Conservation (phyloP, 2,888 invertebrate genomes). For the Notocelia uddmanniana region DNA sequence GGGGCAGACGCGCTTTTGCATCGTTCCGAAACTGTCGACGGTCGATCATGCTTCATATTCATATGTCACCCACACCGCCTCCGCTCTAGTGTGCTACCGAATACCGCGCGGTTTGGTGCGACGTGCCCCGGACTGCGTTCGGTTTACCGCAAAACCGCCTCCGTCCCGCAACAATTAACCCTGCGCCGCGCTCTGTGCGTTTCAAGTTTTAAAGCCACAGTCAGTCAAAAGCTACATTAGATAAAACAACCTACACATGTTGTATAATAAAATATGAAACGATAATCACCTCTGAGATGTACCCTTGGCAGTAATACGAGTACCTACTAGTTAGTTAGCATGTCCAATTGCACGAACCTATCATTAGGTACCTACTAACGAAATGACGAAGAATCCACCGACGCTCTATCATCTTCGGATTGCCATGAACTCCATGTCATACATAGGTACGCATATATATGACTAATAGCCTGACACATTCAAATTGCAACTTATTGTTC, state of each 20-base stretch:
- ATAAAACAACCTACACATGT: not conserved
- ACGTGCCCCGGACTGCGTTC: no score
- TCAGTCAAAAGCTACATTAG: no score
- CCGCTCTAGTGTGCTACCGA: no score
- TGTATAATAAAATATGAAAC: not conserved
- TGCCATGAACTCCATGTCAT: slow-evolving; percentile 29
- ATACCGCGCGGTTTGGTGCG: no score
- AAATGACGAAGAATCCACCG: slow-evolving; percentile 23
- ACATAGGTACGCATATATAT: not conserved
- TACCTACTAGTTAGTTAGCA: not conserved
- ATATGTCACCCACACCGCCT: no score
- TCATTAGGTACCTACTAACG: slow-evolving; percentile 23
- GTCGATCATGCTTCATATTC: no score
- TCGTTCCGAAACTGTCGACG: no score
- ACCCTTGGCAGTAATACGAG: not conserved
- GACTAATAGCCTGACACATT: not conserved
- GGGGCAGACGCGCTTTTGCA: no score
- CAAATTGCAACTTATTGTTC: not conserved
- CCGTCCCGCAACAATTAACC: no score
- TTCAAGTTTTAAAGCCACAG: no score
- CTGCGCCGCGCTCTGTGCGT: no score
- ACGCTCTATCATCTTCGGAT: slow-evolving; percentile 27
- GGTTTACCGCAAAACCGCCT: no score
- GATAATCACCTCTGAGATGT: not conserved
- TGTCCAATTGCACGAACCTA: slow-evolving; percentile 10